Evolutionary conservation across 2,797 vertebrate genomes (phyloP), one percentile per base, ranked within the genome.

Genomic region (Telmatherina bonti): DNA sequence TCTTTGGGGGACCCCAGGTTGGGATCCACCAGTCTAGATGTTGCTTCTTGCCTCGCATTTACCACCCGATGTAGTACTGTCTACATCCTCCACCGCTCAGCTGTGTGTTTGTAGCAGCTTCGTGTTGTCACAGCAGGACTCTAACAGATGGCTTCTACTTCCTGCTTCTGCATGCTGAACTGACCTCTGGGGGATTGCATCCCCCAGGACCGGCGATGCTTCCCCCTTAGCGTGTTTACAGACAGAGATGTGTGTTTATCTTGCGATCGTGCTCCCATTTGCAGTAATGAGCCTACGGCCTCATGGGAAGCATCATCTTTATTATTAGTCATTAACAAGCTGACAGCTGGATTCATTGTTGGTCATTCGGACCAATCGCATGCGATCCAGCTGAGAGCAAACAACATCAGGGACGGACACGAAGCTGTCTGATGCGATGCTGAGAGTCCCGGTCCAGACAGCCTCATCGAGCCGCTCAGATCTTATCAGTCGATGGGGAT

Each of bases 131-230:
- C 85, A 72, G 72, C 71, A 63, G 57, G 58, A 38, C 22, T 0
- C 30, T 33, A 72, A 70, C 89, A 92, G 89, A 91, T 91, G 88
- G 85, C 70, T 24, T 15, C 58, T 53, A 70, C 74, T 84, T 88
- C 82, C 81, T 87, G 76, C 81, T 84, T 77, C 60, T 74, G 74
- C 72, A 85, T 70, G 81, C 88, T 79, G 85, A 85, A 82, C 24
- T 83, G 86, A 78, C 86, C 86, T 82, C 84, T 84, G 82, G 88
- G 88, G 86, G 33, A 84, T 78, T 0, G 80, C 86, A 83, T 88
- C 89, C 67, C 84, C 0, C 0, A 85, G 80, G 89, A 87, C 22
- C 22, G 1, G 13, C 7, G 84, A 7, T 11, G 26, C 62, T 57
- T 62, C 31, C 27, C 70, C 52, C 12, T 68, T 31, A 51, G 64